Evolutionary conservation across 64 coral and sea anemone species (phyloP), one percentile per base, ranked within the genome.

Genomic region (Stylophora pistillata): DNA sequence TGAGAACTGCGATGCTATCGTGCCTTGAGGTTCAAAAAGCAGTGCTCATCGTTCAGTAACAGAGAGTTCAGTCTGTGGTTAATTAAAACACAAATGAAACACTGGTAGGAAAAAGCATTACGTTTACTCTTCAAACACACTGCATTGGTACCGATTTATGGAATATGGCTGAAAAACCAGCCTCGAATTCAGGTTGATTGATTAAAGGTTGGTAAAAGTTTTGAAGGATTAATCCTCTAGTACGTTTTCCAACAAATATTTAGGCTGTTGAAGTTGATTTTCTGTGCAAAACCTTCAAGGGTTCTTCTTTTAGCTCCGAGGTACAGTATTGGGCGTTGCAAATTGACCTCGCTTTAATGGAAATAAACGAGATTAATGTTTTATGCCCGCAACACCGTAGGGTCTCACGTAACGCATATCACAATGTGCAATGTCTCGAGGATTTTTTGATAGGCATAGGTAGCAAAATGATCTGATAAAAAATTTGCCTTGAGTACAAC

Each of bases 381-480:
- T 10, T 41, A 18, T 52, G 34, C 37, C 53, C 23, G 30, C 15
- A 21, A 14, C 73, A 76, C 73, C 10, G 30, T 20, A 76, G 33
- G 32, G 16, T 76, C 53, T 76, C 37, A 76, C 2, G 33, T 76
- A 20, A 53, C 20, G 17, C 23, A 76, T 52, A 53, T 76, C 25
- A n/a, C 64, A 1, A 26, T 28, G n/a, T 68, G 21, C 37, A 47
- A 47, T 47, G 7, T 47, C 25, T 68, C 10, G 64, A 68, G 21
- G 23, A 25, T 68, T n/a, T n/a, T 68, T 26, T n/a, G 20, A 68
- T 10, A 68, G 23, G 4, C 53, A 76, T 37, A 53, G 75, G 75
- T 78, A 11, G 75, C 27, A 78, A 78, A 78, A 17, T 76, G 73
- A 37, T 76, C 73, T 76, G 75, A 78, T 78, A 27, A 78, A 68